phyloP scores from a whole-genome alignment of 2,888 invertebrate genomes.

The Amiota mariae region DNA sequence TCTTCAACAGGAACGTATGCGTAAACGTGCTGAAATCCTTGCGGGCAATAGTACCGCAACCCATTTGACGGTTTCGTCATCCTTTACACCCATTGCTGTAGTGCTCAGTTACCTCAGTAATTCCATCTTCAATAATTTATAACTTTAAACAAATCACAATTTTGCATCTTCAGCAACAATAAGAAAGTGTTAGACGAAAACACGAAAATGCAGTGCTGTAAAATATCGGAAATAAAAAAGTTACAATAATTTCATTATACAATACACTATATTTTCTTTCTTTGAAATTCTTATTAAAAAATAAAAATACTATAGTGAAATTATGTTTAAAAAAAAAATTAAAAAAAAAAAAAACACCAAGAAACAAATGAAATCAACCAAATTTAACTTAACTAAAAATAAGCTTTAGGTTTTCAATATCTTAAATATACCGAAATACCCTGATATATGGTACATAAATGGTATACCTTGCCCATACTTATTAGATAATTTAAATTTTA shows the following conservation, averaged over 20 bases:
- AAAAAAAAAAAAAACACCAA: background rate
- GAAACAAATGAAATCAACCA: too few species aligned
- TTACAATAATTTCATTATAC: background rate
- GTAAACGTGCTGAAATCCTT: conserved; percentile 77
- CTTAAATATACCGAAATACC: too few species aligned
- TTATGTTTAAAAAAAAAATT: background rate
- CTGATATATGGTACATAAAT: too few species aligned
- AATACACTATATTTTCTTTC: too few species aligned
- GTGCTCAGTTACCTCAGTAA: conserved; percentile 68
- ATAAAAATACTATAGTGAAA: conserved; percentile 6
- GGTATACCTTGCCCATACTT: too few species aligned
- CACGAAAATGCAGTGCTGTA: conserved; percentile 30
- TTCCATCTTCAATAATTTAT: conserved; percentile 64
- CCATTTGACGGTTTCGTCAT: conserved; percentile 49
- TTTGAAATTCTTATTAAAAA: background rate
- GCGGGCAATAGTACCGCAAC: conserved; percentile 76
- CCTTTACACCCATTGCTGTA: conserved; percentile 67
- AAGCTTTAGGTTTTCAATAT: too few species aligned
- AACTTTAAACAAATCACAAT: conserved; percentile 64
- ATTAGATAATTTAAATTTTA: too few species aligned
- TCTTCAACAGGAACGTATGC: conserved; percentile 74
- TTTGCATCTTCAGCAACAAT: background rate
- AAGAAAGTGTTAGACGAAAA: conserved; percentile 26
- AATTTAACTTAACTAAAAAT: too few species aligned
- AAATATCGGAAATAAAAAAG: conserved; percentile 3